These are phyloP conservation scores for Ancistrus triradiatus DNA, from an alignment of 2,113 vertebrate genomes.

Conservation along the genomic window DNA sequence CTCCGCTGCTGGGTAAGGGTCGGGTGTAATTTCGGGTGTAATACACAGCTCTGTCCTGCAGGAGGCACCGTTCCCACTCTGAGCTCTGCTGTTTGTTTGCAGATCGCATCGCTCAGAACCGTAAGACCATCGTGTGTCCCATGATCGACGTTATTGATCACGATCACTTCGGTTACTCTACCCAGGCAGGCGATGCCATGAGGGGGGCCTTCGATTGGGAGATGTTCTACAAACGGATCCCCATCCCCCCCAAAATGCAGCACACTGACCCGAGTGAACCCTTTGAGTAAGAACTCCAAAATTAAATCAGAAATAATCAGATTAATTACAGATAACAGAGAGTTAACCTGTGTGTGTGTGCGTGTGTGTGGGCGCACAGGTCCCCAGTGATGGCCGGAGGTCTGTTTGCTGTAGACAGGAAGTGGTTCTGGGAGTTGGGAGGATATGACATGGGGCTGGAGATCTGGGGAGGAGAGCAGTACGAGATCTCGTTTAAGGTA, in stretches of 20 bases:
- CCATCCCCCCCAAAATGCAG: slow-evolving; percentile 87
- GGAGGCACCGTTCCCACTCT: too few species aligned
- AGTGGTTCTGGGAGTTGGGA: slow-evolving; percentile 90
- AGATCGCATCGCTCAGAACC: slow-evolving; percentile 95
- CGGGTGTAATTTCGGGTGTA: not conserved
- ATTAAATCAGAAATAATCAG: too few species aligned
- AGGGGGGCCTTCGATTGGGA: slow-evolving; percentile 98
- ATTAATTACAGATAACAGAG: too few species aligned
- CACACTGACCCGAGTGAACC: slow-evolving; percentile 87
- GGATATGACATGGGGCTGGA: slow-evolving; percentile 74
- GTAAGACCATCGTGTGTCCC: slow-evolving; percentile 90
- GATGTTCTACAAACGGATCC: slow-evolving; percentile 98
- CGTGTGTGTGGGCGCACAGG: slow-evolving; percentile 68
- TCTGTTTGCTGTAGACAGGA: slow-evolving; percentile 92
- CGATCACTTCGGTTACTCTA: slow-evolving; percentile 93
- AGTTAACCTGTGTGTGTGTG: not conserved
- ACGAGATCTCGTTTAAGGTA: slow-evolving; percentile 73
- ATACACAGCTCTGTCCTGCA: not conserved
- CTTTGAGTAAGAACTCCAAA: slow-evolving; percentile 88
- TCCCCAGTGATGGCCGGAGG: slow-evolving; percentile 98
- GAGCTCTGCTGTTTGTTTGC: slow-evolving; percentile 39
- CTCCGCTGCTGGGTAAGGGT: slow-evolving; percentile 66
- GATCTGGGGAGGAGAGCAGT: slow-evolving; percentile 77
- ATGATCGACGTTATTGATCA: slow-evolving; percentile 99
- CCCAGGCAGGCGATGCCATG: slow-evolving; percentile 95